phyloP scores from a whole-genome alignment of 1,140 invertebrate genomes.

The Megathymus violae region DNA sequence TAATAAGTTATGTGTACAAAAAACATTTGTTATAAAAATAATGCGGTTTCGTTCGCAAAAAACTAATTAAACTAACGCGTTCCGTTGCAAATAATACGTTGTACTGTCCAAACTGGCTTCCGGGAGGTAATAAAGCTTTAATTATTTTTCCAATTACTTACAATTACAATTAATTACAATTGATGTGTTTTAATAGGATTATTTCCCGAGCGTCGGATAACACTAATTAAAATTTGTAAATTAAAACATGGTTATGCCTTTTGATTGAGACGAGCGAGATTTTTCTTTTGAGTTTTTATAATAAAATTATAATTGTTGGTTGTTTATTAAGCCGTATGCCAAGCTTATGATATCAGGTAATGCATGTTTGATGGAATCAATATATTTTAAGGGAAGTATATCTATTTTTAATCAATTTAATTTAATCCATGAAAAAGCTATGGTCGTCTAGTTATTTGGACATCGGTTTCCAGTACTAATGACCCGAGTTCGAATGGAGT shows the following conservation, averaged over 20 bases:
- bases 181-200: not conserved
- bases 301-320: too few relatives aligned
- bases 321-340: too few relatives aligned
- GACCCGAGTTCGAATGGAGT: too few relatives aligned
- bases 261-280: not conserved
- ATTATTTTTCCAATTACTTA: slow-evolving; percentile 15
- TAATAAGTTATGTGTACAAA: not conserved
- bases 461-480: too few relatives aligned
- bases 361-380: too few relatives aligned
- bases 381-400: too few relatives aligned
- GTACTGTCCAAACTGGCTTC: slow-evolving; percentile 5
- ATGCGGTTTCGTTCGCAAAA: slow-evolving; percentile 4
- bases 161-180: not conserved
- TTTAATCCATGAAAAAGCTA: too few relatives aligned
- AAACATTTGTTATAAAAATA: not conserved
- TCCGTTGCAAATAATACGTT: slow-evolving; percentile 6
- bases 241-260: slow-evolving; percentile 12
- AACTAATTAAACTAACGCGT: slow-evolving; percentile 14
- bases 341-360: too few relatives aligned
- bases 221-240: not conserved
- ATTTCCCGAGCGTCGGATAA: slow-evolving; percentile 4
- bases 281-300: not conserved
- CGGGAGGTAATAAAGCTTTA: slow-evolving; percentile 7
- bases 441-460: too few relatives aligned
- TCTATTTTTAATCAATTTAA: too few relatives aligned